Evolutionary conservation across 1,140 invertebrate genomes (phyloP), one percentile per base, ranked within the genome.

Genomic region (Polyergus mexicanus): DNA sequence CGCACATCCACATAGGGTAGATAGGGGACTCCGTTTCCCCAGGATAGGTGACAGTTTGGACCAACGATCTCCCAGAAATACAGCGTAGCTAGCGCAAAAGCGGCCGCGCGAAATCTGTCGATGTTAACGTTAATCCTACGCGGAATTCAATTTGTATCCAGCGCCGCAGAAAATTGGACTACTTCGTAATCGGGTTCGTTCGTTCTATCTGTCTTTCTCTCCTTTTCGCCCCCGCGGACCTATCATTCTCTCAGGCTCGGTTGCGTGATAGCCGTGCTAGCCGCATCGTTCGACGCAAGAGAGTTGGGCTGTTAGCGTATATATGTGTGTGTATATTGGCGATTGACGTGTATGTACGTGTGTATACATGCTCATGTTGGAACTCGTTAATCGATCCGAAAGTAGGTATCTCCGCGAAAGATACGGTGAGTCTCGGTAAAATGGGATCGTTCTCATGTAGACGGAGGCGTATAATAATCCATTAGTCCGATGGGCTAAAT

Each of bases 401-500:
- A 91, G 81, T 91, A 89, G 87, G 66, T 87, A 91, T 86, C 90
- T 76, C 83, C 78, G 72, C 38, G 65, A 71, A 91, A 87, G 89
- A 90, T 90, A 84, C 60, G 47, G 25, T 71, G 8, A 65, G 66
- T 78, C 75, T 63, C 41, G 60, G 32, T 65, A 86, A 77, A 87
- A 87, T 86, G 76, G 76, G 89, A 89, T 91, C 84, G 85, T 87
- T 88, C 78, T 75, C 75, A 54, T 85, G 78, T 87, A 89, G 84
- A 84, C 66, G 68, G 84, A 86, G 75, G 89, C 88, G 91, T 90
- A 92, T 92, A 90, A 92, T 92, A 91, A 92, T 92, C 91, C 91
- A 92, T 92, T 92, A 92, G 91, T 91, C 69, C 88, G 91, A 90
- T 91, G 91, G 85, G 56, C 83, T 74, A 84, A 91, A 92, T 92